Evolutionary conservation across 1,140 invertebrate species (phyloP).

Genomic region (Asbolus verrucosus): DNA sequence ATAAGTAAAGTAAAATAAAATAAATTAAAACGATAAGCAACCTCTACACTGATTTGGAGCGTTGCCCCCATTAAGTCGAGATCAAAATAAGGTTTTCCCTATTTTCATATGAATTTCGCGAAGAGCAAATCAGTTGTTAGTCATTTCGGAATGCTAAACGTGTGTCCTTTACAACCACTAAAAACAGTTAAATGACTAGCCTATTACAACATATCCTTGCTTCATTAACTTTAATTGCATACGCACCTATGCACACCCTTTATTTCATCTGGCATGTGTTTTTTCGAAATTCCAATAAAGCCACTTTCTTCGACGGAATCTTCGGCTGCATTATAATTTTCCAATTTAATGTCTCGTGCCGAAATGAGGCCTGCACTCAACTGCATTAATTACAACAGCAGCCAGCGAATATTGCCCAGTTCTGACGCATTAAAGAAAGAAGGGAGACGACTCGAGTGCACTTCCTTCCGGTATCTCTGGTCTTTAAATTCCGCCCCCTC

Average conservation of each 20-base stretch:
- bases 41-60: too few relatives aligned
- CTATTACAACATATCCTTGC: background rate
- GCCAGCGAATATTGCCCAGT: too few relatives aligned
- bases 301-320: background rate
- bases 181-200: background rate
- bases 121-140: too few relatives aligned
- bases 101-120: too few relatives aligned
- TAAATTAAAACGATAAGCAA: too few relatives aligned
- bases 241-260: slow-evolving; percentile 25
- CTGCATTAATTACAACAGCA: background rate
- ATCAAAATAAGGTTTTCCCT: too few relatives aligned
- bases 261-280: slow-evolving; percentile 25
- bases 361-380: background rate
- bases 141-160: slow-evolving; percentile 10
- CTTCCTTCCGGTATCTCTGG: slow-evolving; percentile 25
- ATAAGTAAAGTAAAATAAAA: too few relatives aligned
- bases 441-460: slow-evolving; percentile 15
- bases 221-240: slow-evolving; percentile 39
- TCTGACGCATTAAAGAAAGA: background rate
- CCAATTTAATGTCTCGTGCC: slow-evolving; percentile 15
- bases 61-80: too few relatives aligned
- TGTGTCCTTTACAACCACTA: background rate
- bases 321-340: background rate
- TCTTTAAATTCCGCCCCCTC: slow-evolving; percentile 1
- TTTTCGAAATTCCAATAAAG: slow-evolving; percentile 20